These are phyloP conservation scores for Graphium colonna DNA, from an alignment of 2,888 invertebrate species.

Conservation along the genomic window DNA sequence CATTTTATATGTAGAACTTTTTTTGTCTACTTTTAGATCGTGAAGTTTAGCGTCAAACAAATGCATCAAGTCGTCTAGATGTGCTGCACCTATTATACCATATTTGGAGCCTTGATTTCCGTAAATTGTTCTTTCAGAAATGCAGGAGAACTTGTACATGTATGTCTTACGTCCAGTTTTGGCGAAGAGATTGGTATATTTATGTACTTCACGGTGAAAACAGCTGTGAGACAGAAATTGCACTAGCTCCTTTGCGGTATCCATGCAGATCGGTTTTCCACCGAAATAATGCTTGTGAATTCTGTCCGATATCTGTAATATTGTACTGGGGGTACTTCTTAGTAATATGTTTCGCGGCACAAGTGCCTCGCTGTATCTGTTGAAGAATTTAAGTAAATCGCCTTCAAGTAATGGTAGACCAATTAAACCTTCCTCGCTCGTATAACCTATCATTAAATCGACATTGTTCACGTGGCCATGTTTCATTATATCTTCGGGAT, in stretches of 20 bases:
- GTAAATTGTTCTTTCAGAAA: slow-evolving; percentile 46
- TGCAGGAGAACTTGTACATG: slow-evolving; percentile 44
- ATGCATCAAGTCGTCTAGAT: slow-evolving; percentile 55
- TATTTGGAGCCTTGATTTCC: slow-evolving; percentile 37
- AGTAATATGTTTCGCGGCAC: slow-evolving; percentile 43
- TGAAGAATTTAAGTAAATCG: slow-evolving; percentile 29
- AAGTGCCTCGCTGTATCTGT: slow-evolving; percentile 40
- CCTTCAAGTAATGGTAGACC: slow-evolving; percentile 27
- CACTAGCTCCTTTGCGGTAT: slow-evolving; percentile 38
- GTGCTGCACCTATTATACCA: slow-evolving; percentile 44
- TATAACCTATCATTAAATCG: slow-evolving; percentile 85
- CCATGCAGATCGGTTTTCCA: slow-evolving; percentile 30
- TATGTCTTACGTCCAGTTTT: slow-evolving; percentile 32
- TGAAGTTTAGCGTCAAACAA: slow-evolving; percentile 43
- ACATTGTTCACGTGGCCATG: slow-evolving; percentile 69
- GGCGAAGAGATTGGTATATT: slow-evolving; percentile 32
- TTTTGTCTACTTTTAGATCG: slow-evolving; percentile 40
- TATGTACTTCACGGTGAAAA: slow-evolving; percentile 37
- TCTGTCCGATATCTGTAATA: slow-evolving; percentile 39
- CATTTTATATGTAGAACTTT: slow-evolving; percentile 41
- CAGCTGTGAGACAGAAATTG: slow-evolving; percentile 33
- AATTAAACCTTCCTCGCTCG: slow-evolving; percentile 81
- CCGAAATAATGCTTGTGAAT: slow-evolving; percentile 47
- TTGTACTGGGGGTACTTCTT: slow-evolving; percentile 30
- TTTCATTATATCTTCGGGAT: slow-evolving; percentile 37